Evolutionary conservation across 1,140 invertebrate genomes (phyloP), one percentile per base, ranked within the genome.

Genomic region (Drosophila pandora): DNA sequence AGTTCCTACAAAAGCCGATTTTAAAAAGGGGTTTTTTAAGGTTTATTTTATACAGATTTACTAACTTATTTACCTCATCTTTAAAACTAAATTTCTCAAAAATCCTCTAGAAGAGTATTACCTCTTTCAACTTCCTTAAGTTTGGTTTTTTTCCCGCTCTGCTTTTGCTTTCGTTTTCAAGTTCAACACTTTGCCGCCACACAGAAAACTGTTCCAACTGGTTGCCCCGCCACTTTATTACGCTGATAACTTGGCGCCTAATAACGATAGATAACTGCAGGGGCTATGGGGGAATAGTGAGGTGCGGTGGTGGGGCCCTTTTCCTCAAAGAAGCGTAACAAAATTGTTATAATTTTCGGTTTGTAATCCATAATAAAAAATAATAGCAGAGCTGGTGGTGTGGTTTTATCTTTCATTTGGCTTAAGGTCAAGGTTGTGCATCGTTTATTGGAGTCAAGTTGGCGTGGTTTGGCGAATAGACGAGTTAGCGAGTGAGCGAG

Each of bases 281-380:
- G 10, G 21, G 25, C 17, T 0, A 17, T 2, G 0, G 12, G 21
- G 47, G 22, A 37, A 10, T n/a, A 3, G 30, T 7, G 17, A 10
- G 17, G 47, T 52, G 55, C 23, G 49, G 58, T 53, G 79, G 25
- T 28, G 25, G 25, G 25, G 25, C 25, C 79, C 73, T 59, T 79
- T 88, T 83, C 79, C 76, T 79, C 68, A 88, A 83, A 88, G 83
- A 88, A 88, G 84, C 84, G 84, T 83, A 88, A 83, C 83, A 79
- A 79, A 88, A 88, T 83, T 88, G 84, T 88, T 88, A 88, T 83
- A 79, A 88, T 88, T 88, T 83, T 61, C 62, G 59, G 78, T 67
- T 75, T 71, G 74, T 83, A 82, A 80, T 72, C 76, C 77, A 64
- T 79, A 80, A 70, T 70, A 79, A 81, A 73, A 76, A 76, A 47